A percentile compares a stretch with the other conserved stretches of the same genome.
Evolutionary conservation across 2,113 vertebrate species (phyloP).

Genomic region (Eudyptes chrysolophus): DNA sequence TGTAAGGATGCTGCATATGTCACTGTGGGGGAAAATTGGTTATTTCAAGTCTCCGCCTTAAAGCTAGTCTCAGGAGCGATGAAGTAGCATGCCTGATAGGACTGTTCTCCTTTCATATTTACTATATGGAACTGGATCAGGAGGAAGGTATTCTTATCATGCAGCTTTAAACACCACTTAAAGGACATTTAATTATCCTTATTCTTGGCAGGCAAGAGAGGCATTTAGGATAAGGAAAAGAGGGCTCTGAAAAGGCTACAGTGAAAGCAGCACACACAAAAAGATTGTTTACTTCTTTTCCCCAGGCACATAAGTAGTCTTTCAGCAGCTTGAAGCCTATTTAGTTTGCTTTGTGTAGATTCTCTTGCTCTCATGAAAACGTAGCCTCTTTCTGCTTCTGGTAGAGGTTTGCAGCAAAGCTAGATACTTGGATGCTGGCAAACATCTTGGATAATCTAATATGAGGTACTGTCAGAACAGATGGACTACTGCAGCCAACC

Average conservation of each 20-base stretch:
- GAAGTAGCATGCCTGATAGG: neutral
- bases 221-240: constrained; percentile 17
- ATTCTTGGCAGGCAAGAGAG: constrained; percentile 39
- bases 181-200: constrained; percentile 30
- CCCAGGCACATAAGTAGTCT: neutral
- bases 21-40: neutral
- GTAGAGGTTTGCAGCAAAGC: neutral
- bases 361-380: constrained; percentile 5
- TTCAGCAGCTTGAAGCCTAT: constrained; percentile 24
- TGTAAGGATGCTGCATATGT: constrained; percentile 20
- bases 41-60: constrained; percentile 31
- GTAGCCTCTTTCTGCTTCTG: neutral
- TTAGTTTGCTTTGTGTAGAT: constrained; percentile 14
- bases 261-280: constrained; percentile 19
- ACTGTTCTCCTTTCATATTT: neutral
- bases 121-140: neutral
- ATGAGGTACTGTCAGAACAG: constrained; percentile 20
- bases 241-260: constrained; percentile 4
- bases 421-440: neutral
- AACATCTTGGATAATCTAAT: constrained; percentile 22
- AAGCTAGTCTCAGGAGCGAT: neutral
- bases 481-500: constrained; percentile 7
- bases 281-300: constrained; percentile 30
- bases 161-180: constrained; percentile 41
- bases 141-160: constrained; percentile 9